Evolutionary conservation across 2,113 vertebrate species (phyloP).

Genomic region (Gambusia holbrooki): DNA sequence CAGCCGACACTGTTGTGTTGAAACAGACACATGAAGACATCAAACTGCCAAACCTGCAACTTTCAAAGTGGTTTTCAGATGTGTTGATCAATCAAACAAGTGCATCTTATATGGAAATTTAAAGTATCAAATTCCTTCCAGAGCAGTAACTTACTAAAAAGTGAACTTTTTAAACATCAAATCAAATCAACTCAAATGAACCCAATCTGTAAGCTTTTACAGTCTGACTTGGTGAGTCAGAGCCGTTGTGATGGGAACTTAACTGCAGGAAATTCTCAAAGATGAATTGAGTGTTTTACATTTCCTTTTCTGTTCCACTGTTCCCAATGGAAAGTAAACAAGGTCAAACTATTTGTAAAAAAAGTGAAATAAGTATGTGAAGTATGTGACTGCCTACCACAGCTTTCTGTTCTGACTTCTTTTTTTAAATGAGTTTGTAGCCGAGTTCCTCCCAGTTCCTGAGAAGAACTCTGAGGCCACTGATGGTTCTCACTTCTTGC

Average conservation of each 20-base stretch:
- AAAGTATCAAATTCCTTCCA: too few species aligned
- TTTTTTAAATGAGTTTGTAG: neutral
- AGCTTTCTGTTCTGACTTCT: slow-evolving; percentile 2
- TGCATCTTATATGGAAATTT: neutral
- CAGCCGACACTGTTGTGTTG: too few species aligned
- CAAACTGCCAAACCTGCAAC: too few species aligned
- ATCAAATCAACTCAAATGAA: neutral
- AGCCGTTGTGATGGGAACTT: too few species aligned
- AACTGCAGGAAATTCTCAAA: neutral
- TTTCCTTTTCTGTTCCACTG: neutral
- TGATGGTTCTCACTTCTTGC: neutral
- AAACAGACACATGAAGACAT: too few species aligned
- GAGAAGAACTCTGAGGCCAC: neutral
- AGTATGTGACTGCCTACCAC: neutral
- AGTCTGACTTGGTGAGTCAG: neutral
- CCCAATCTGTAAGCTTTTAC: neutral
- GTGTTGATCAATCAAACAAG: too few species aligned
- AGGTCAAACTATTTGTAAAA: neutral
- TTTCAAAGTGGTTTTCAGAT: too few species aligned
- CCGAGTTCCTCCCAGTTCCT: neutral
- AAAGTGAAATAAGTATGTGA: neutral
- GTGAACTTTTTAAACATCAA: neutral
- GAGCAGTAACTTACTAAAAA: too few species aligned
- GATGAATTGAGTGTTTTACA: neutral
- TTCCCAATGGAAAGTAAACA: neutral